Conservation (phyloP, 2,113 vertebrate species). For the Psittacara wagleri region DNA sequence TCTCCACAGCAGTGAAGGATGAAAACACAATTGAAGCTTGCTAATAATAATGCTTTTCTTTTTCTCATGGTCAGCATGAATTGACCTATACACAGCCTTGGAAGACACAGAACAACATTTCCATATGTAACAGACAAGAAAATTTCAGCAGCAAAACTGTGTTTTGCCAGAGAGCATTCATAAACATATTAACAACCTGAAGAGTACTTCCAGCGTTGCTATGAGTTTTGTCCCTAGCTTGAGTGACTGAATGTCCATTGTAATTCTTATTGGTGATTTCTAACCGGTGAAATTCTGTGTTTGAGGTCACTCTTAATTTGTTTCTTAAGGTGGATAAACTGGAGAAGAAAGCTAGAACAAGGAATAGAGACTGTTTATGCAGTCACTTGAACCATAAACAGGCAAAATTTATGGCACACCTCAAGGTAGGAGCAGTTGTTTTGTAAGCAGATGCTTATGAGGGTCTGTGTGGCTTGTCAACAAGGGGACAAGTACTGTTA, state of each 20-base stretch:
- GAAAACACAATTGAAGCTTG: conserved; percentile 16
- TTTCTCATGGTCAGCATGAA: conserved; percentile 4
- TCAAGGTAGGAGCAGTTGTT: neutral
- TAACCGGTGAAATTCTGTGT: neutral
- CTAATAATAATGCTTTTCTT: neutral
- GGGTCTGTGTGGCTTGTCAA: neutral
- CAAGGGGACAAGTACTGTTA: neutral
- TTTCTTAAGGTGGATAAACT: neutral
- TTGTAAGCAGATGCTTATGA: neutral
- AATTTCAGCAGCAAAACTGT: neutral
- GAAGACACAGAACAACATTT: neutral
- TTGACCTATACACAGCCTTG: neutral
- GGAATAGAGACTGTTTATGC: neutral
- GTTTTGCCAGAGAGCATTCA: neutral
- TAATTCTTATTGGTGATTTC: neutral
- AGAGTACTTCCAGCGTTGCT: neutral
- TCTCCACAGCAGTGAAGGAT: neutral
- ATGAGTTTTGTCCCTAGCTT: rapidly evolving
- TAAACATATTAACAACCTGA: neutral
- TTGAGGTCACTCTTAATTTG: neutral
- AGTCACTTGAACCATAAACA: neutral
- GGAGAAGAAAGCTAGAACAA: neutral
- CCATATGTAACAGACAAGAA: neutral
- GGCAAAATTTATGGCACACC: neutral
- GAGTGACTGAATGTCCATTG: neutral